phyloP scores from a whole-genome alignment of 1,140 invertebrate species.

The Chrysoperla carnea region DNA sequence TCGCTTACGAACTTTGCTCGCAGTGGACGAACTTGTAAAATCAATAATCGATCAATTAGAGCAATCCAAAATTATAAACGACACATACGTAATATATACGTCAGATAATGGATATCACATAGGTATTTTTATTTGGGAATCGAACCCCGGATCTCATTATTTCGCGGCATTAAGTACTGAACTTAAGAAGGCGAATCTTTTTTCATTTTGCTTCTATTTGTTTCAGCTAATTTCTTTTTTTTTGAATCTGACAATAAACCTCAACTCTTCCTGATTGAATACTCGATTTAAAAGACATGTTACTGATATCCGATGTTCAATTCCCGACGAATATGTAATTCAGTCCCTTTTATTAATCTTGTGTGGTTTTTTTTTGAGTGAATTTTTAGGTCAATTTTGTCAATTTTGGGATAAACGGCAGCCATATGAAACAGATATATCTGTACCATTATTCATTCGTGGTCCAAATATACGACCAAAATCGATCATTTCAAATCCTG shows the following conservation, averaged over 20 bases:
- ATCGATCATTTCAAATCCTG: slow-evolving; percentile 25
- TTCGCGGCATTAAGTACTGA: too few relatives aligned
- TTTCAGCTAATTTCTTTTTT: too few relatives aligned
- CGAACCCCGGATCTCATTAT: not conserved
- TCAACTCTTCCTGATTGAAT: too few relatives aligned
- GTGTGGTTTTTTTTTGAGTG: not conserved
- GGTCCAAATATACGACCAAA: slow-evolving; percentile 43
- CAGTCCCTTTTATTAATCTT: not conserved
- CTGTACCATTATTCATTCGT: slow-evolving; percentile 59
- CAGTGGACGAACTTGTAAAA: slow-evolving; percentile 72
- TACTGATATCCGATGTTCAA: not conserved
- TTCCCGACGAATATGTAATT: not conserved
- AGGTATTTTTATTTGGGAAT: slow-evolving; percentile 30
- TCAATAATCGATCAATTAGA: slow-evolving; percentile 38
- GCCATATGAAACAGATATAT: slow-evolving; percentile 75
- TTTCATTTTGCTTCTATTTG: too few relatives aligned
- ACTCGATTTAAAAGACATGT: too few relatives aligned
- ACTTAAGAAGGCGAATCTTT: too few relatives aligned
- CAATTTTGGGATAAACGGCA: slow-evolving; percentile 76
- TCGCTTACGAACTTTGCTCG: slow-evolving; percentile 59
- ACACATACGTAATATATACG: slow-evolving; percentile 68
- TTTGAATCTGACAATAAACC: too few relatives aligned
- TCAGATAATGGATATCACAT: slow-evolving; percentile 85
- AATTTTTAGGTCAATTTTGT: slow-evolving; percentile 51
- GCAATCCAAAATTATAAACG: slow-evolving; percentile 32